These are phyloP conservation scores for Cervus canadensis DNA, from an alignment of 2,113 vertebrate genomes.

Conservation along the genomic window DNA sequence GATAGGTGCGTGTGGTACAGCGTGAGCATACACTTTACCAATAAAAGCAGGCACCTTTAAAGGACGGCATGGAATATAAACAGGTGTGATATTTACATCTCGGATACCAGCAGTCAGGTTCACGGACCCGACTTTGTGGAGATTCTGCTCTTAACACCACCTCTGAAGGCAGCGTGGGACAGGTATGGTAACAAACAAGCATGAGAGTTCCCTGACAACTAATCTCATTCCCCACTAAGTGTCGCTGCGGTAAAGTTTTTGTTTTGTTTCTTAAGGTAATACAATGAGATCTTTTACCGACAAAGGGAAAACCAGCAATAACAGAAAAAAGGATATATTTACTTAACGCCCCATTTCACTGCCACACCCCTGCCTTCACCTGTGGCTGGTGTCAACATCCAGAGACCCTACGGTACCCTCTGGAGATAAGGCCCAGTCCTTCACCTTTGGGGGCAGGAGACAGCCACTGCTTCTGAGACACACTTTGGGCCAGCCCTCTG, in stretches of 20 bases:
- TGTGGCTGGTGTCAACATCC: accelerated
- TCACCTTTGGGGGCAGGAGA: no score
- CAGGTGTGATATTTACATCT: not conserved
- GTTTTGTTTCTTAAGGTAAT: not conserved
- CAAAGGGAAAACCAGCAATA: not conserved
- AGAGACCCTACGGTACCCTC: not conserved
- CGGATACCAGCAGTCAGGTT: not conserved
- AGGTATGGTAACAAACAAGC: not conserved
- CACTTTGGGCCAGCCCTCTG: not conserved
- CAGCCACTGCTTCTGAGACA: not conserved
- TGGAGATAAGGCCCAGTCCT: not conserved
- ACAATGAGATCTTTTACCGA: not conserved
- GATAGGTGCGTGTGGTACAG: not conserved
- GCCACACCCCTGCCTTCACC: accelerated
- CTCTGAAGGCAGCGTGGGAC: not conserved
- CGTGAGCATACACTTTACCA: not conserved
- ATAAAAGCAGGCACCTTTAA: not conserved
- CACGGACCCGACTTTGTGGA: not conserved
- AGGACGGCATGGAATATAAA: not conserved
- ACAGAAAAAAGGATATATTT: not conserved
- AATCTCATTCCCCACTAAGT: not conserved
- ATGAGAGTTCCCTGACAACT: not conserved
- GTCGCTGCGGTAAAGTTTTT: not conserved
- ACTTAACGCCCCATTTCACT: not conserved
- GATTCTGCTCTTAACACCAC: not conserved